Evolutionary conservation across 2,888 invertebrate genomes (phyloP).

Genomic region (Alentia gelatinosa): DNA sequence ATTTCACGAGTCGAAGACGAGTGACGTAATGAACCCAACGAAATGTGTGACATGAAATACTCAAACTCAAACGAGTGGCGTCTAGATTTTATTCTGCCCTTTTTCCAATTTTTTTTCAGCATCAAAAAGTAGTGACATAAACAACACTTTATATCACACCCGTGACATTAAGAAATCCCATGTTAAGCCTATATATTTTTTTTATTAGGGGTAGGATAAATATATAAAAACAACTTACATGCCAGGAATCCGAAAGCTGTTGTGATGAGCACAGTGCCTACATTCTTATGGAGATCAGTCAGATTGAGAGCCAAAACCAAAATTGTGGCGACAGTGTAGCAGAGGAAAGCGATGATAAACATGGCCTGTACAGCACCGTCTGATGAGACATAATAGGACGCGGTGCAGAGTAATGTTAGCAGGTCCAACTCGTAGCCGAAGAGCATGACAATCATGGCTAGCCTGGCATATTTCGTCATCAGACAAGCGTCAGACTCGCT

Average conservation of each 20-base stretch:
- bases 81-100: background rate
- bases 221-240: background rate
- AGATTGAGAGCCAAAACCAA: background rate
- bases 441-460: background rate
- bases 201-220: too few relatives aligned
- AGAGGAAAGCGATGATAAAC: slow-evolving; percentile 16
- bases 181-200: too few relatives aligned
- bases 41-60: too few relatives aligned
- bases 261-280: background rate
- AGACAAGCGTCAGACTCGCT: too few relatives aligned
- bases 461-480: background rate
- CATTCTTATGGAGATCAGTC: background rate
- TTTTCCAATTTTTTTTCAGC: background rate
- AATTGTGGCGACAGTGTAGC: background rate
- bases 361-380: background rate
- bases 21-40: too few relatives aligned
- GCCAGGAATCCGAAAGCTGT: background rate
- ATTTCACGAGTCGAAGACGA: too few relatives aligned
- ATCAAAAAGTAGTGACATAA: too few relatives aligned
- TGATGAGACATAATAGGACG: background rate
- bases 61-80: background rate
- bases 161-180: too few relatives aligned
- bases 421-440: background rate
- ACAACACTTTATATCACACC: too few relatives aligned
- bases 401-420: background rate